These are phyloP conservation scores for Agrilus biguttatus DNA, from an alignment of 2,888 invertebrate genomes.

Conservation along the genomic window DNA sequence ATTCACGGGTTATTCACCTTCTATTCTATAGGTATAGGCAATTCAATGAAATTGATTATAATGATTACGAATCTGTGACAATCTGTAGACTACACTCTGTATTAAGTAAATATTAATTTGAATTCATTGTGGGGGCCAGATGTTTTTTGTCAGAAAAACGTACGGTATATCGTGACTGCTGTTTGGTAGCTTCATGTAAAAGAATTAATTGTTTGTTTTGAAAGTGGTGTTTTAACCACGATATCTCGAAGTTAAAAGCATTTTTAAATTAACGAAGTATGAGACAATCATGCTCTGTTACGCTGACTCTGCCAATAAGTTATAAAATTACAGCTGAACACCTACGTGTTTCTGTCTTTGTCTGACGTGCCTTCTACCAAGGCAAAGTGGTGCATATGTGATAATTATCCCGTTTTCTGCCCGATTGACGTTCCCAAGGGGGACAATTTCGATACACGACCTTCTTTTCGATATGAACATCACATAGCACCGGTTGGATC, in stretches of 20 bases:
- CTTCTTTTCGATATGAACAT: slow-evolving; percentile 5
- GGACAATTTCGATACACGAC: slow-evolving; percentile 1
- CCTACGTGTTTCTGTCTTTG: slow-evolving; percentile 12
- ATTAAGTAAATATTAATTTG: too few relatives aligned
- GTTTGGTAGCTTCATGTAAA: too few relatives aligned
- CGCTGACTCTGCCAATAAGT: slow-evolving; percentile 20
- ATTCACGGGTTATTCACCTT: too few relatives aligned
- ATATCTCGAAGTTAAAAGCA: slow-evolving; percentile 9
- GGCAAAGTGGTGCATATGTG: slow-evolving; percentile 10
- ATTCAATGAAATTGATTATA: too few relatives aligned
- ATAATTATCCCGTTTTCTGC: not conserved
- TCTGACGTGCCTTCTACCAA: slow-evolving; percentile 8
- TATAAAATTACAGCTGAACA: slow-evolving; percentile 23
- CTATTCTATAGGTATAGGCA: too few relatives aligned
- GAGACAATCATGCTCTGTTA: slow-evolving; percentile 15
- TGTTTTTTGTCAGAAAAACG: too few relatives aligned
- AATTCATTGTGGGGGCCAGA: too few relatives aligned
- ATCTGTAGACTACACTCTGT: too few relatives aligned
- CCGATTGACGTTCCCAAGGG: too few relatives aligned
- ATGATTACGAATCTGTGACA: too few relatives aligned
- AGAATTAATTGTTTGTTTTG: too few relatives aligned
- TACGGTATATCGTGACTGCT: too few relatives aligned
- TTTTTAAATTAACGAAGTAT: slow-evolving; percentile 13
- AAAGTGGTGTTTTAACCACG: slow-evolving; percentile 2
- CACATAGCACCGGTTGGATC: slow-evolving; percentile 2